These are phyloP conservation scores for Anomalospiza imberbis DNA, from an alignment of 2,797 vertebrate genomes.

Conservation along the genomic window DNA sequence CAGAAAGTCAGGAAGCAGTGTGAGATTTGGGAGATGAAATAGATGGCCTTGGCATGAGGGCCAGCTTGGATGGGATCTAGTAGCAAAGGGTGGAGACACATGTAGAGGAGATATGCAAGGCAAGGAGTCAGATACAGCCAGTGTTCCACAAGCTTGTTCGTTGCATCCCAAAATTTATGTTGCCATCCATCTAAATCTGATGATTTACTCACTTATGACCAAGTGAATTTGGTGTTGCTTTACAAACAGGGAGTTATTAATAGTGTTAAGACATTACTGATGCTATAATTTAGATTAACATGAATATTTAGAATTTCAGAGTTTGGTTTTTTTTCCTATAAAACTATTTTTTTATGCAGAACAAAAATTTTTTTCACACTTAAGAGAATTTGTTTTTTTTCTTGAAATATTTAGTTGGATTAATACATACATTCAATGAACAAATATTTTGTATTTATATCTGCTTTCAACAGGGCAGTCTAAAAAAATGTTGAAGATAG, in stretches of 20 bases:
- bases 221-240: neutral
- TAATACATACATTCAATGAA: neutral
- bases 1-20: neutral
- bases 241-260: neutral
- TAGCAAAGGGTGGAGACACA: neutral
- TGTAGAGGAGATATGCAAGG: neutral
- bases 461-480: neutral
- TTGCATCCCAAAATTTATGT: neutral
- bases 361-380: neutral
- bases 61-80: no score
- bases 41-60: neutral
- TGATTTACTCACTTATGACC: neutral
- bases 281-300: neutral
- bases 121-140: neutral
- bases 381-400: neutral
- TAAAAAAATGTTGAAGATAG: neutral
- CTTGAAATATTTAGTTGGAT: neutral
- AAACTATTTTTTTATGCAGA: neutral
- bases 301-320: neutral
- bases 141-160: neutral
- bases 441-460: neutral
- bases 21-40: neutral
- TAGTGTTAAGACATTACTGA: neutral
- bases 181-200: neutral
- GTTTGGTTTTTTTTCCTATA: rapidly evolving